These are phyloP conservation scores for Mesitornis unicolor DNA, from an alignment of 2,113 vertebrate genomes.

Conservation along the genomic window DNA sequence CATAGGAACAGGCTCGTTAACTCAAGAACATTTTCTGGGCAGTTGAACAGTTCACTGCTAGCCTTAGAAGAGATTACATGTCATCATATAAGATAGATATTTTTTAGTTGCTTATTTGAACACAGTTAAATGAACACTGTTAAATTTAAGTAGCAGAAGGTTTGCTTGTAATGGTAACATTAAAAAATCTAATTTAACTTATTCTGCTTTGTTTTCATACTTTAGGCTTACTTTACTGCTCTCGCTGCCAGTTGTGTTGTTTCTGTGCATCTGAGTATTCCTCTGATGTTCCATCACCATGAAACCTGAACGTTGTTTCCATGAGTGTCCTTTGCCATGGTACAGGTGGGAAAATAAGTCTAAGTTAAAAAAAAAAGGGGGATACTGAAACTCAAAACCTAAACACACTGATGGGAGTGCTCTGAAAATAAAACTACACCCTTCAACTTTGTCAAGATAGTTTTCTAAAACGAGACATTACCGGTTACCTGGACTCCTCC, in stretches of 20 bases:
- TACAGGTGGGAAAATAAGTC: background rate
- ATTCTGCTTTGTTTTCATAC: background rate
- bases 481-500: fast-evolving
- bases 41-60: background rate
- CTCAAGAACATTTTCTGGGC: background rate
- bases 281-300: background rate
- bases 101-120: background rate
- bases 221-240: background rate
- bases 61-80: background rate
- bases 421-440: background rate
- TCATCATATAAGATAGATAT: background rate
- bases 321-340: fast-evolving
- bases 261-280: background rate
- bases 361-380: background rate
- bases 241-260: background rate
- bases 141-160: background rate
- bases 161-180: background rate
- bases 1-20: fast-evolving
- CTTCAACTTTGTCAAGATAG: background rate
- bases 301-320: background rate
- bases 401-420: background rate
- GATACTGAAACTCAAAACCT: background rate
- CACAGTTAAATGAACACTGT: background rate
- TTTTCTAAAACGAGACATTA: background rate
- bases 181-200: background rate